These are phyloP conservation scores for Dichetophora obliterata DNA, from an alignment of 2,888 invertebrate species.

Conservation along the genomic window DNA sequence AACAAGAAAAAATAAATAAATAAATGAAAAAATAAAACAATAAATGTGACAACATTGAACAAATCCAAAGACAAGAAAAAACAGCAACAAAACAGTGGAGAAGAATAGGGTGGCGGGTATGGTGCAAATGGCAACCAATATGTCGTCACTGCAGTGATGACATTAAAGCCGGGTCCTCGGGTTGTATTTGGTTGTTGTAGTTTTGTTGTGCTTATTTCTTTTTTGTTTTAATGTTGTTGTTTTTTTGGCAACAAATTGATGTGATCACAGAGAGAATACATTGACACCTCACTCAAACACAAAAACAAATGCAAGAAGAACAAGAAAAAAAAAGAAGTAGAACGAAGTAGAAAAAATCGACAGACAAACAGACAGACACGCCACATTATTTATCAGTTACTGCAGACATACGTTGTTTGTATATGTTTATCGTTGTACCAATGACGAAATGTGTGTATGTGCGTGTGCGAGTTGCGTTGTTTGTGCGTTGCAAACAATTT, in stretches of 20 bases:
- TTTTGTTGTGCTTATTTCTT: constrained; percentile 1
- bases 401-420: background rate
- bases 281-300: constrained; percentile 51
- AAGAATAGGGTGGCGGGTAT: background rate
- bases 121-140: constrained; percentile 39
- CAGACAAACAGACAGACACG: constrained; percentile 6
- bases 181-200: constrained; percentile 7
- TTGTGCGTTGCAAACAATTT: constrained; percentile 17
- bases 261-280: constrained; percentile 57
- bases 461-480: background rate
- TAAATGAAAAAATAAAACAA: background rate
- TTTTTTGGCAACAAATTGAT: constrained; percentile 54
- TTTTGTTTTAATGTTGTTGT: background rate
- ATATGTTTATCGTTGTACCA: background rate
- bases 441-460: background rate
- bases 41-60: constrained; percentile 40
- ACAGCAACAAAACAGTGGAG: background rate
- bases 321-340: background rate
- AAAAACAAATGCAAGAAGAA: constrained; percentile 6
- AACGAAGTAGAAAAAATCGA: background rate
- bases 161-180: constrained; percentile 44
- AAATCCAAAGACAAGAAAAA: constrained; percentile 48
- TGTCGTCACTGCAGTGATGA: constrained; percentile 62
- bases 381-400: constrained; percentile 33
- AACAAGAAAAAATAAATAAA: background rate